Base-by-base conservation (phyloP, 2,888 invertebrate genomes). In the Drosophila atripex region DNA sequence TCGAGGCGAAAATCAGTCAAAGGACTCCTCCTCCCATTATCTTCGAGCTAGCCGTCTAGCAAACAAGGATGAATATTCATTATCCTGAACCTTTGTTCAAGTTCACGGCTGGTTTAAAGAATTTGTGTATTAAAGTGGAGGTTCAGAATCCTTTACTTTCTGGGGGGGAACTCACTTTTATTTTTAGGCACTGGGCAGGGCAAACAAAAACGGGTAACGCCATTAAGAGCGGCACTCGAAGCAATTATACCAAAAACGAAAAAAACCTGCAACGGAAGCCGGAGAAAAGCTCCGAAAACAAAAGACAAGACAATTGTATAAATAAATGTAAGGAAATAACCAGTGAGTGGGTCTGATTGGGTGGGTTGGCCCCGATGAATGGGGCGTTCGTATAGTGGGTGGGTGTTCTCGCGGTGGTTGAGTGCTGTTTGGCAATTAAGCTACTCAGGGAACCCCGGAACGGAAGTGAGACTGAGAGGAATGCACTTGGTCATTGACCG, bases 301-400 rank as follows among this genome's bases (percentile, higher is more conserved):
- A 57, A 54, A 45, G 52, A 52, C 53, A 46, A 63, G 25, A 52
- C 71, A 79, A 43, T 80, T 83, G 71, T 53, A 32, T 28, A 72
- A 80, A 74, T 66, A 80, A 73, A 68, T 57, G 46, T 45, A 58
- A 56, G 69, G 52, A 73, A 76, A 70, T 60, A 65, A 50, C 43
- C 58, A 23, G 12, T 23, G 38, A 47, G 30, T 55, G 53, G 54
- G 54, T 43, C 18, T 63, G 54, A 61, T 66, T 54, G 63, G 49
- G 38, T 11, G 64, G 47, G 49, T 7, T 35, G 12, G 14, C 16
- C 25, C 41, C 7, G 32, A 11, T 41, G 41, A 41, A 11, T 41
- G 41, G 41, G 14, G 41, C 14, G 41, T 28, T 28, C 28, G 11
- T 16, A 14, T 32, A n/a, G 32, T n/a, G 12, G 32, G 1, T 5